A percentile compares a stretch with the other conserved stretches of the same genome.
These are phyloP conservation scores for Ctenomys sociabilis DNA, from an alignment of 2,113 vertebrate genomes.

Conservation along the genomic window DNA sequence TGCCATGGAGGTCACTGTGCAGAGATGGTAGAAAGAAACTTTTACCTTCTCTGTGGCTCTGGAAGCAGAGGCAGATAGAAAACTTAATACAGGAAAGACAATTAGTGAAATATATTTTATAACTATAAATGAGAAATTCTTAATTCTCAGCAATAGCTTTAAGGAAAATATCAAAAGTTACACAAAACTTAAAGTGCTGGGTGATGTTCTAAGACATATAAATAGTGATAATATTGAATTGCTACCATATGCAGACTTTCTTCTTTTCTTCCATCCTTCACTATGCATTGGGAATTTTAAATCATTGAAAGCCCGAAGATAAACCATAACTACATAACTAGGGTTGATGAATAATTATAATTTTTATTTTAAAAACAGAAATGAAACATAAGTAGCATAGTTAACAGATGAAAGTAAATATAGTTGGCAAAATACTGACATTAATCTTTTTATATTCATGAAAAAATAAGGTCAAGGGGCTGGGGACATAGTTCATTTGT, in stretches of 20 bases:
- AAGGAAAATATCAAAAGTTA: not conserved
- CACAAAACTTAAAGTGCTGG: not conserved
- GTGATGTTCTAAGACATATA: not conserved
- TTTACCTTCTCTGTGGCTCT: accelerated
- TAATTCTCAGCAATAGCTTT: not conserved
- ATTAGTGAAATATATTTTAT: too few relatives aligned
- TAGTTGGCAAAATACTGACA: not conserved
- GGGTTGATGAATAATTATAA: not conserved
- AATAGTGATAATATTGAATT: not conserved
- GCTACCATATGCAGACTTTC: accelerated
- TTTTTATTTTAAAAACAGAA: not conserved
- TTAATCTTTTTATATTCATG: not conserved
- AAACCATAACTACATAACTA: not conserved
- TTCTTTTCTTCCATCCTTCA: not conserved
- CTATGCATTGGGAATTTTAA: not conserved
- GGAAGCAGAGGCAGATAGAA: not conserved
- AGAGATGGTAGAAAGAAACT: not conserved
- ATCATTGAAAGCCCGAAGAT: not conserved
- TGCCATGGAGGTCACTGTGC: accelerated
- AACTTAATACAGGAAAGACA: not conserved
- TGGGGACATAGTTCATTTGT: not conserved
- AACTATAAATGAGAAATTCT: not conserved
- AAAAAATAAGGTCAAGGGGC: not conserved
- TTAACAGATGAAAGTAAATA: not conserved
- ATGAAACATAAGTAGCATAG: not conserved